Conservation (phyloP, 2,888 invertebrate genomes). For the Petrolisthes cinctipes region DNA sequence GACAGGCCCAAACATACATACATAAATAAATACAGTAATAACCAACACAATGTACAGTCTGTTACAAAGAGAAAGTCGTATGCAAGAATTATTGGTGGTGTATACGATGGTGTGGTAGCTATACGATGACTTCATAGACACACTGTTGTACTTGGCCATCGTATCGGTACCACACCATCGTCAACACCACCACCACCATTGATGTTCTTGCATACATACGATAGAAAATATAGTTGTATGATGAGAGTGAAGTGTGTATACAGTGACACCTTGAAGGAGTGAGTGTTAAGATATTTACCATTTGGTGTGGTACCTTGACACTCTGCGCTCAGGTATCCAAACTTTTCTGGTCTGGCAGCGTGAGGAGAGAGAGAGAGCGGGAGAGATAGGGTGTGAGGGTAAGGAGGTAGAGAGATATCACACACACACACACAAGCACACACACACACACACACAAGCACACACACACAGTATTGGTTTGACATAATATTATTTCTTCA, state of each 20-base stretch:
- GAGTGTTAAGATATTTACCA: slow-evolving; percentile 59
- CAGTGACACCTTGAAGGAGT: background rate
- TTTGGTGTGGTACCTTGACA: slow-evolving; percentile 62
- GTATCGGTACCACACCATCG: too few species aligned
- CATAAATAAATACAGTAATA: too few species aligned
- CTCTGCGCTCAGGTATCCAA: slow-evolving; percentile 57
- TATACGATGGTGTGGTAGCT: too few species aligned
- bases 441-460: too few species aligned
- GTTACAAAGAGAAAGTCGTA: too few species aligned
- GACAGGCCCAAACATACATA: too few species aligned
- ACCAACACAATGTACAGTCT: too few species aligned
- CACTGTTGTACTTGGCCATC: too few species aligned
- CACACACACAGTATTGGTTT: background rate
- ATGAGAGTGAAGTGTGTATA: background rate
- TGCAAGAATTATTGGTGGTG: too few species aligned
- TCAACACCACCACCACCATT: too few species aligned
- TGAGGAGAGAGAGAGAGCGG: slow-evolving; percentile 39
- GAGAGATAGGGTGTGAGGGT: background rate
- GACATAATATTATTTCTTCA: too few species aligned
- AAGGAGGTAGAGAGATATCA: slow-evolving; percentile 2
- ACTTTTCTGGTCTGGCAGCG: slow-evolving; percentile 59
- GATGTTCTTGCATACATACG: background rate
- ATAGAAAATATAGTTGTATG: background rate
- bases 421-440: background rate
- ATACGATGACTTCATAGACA: too few species aligned